A percentile compares a stretch with the other conserved stretches of the same genome.
These are phyloP conservation scores for Dendrocincla tyrannina DNA, from an alignment of 2,797 vertebrate species.

Conservation along the genomic window DNA sequence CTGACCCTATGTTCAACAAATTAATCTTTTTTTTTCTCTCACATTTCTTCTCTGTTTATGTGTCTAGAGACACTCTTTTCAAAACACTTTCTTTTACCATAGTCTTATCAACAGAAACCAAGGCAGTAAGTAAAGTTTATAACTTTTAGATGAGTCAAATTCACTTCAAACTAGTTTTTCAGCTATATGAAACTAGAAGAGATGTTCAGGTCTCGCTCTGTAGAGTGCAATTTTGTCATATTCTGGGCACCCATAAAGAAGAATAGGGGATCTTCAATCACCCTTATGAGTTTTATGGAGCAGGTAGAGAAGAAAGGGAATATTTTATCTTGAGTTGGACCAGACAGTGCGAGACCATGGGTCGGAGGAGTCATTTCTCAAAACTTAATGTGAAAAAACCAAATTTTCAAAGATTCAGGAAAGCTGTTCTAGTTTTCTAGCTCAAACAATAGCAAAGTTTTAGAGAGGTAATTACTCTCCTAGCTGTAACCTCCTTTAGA, in stretches of 20 bases:
- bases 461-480: not conserved
- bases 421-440: not conserved
- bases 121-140: not conserved
- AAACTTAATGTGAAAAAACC: not conserved
- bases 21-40: not conserved
- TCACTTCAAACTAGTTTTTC: not conserved
- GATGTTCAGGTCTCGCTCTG: not conserved
- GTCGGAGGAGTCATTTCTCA: not conserved
- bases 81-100: not conserved
- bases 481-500: not conserved
- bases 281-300: not conserved
- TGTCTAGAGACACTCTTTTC: not conserved
- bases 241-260: not conserved
- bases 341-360: not conserved
- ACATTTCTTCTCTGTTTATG: not conserved
- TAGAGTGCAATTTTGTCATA: not conserved
- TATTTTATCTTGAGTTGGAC: not conserved
- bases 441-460: not conserved
- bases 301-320: not conserved
- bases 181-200: not conserved
- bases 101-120: not conserved
- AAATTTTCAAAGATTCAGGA: not conserved
- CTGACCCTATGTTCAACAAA: not conserved
- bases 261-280: not conserved
- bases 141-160: not conserved